Evolutionary conservation across 2,113 vertebrate genomes (phyloP), one percentile per base, ranked within the genome.

Genomic region (Hyperopisus bebe): DNA sequence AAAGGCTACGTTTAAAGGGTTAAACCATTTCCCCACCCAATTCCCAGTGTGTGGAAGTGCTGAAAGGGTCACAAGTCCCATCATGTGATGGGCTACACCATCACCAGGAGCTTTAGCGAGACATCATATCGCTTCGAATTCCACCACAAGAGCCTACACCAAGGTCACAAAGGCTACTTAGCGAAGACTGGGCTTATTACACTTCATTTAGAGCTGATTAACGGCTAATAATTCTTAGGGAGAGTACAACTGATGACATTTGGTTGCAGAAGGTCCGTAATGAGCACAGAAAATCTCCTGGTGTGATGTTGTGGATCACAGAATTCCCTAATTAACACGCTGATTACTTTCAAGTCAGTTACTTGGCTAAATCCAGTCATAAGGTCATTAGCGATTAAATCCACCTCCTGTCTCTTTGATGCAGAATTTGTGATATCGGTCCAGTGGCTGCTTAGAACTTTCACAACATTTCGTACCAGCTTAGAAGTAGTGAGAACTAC

Each of bases 101-200:
- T 82, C 90, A 92, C 92, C 91, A 90, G 91, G 91, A n/a, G 19
- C 89, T 86, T 89, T 31, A 86, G 53, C 39, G 89, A 92, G 94
- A 94, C 94, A 94, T 96, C 93, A 95, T 95, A 95, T 95, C 93
- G 93, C 90, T 96, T 94, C 91, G 95, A 93, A 93, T 93, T 91
- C 88, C 9, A 86, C 77, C 90, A 89, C 90, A 89, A 92, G 89
- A 93, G 92, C 91, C 93, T 91, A 91, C 90, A 94, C 87, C 91
- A 31, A 91, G 93, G 94, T 95, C 95, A 94, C 92, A 90, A 92
- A 93, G 94, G 93, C 94, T 94, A 91, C 95, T 96, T 95, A 95
- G 0, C 46, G 24, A 83, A 50, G 92, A 92, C 90, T 90, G 92
- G 90, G 94, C 94, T 95, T 93, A 95, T 90, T 91, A 89, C 89